Conservation (phyloP, 2,797 vertebrate species). For the Artibeus lituratus region DNA sequence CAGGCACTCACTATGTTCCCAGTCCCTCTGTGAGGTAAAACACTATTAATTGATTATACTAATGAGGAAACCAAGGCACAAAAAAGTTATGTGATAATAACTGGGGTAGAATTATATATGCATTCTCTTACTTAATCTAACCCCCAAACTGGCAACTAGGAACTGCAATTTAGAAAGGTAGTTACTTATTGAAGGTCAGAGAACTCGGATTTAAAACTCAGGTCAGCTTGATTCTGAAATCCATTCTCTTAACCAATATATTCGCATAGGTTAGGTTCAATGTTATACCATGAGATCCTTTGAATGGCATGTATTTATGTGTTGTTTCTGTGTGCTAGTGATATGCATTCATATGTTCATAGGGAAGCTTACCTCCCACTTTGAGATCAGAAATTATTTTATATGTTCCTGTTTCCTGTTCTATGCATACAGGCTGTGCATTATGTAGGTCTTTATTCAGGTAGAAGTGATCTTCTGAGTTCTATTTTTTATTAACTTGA, state of each 20-base stretch:
- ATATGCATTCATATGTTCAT: not conserved
- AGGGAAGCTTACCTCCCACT: not conserved
- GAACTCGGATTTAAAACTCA: not conserved
- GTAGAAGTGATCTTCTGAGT: not conserved
- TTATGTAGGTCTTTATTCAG: not conserved
- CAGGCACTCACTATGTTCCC: not conserved
- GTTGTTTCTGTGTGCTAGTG: not conserved
- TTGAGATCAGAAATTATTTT: not conserved
- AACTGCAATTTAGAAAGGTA: not conserved
- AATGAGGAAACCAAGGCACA: not conserved
- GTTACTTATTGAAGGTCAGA: not conserved
- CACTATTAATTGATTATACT: not conserved
- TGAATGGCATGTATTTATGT: not conserved
- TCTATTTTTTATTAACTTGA: constrained; percentile 20
- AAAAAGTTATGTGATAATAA: not conserved
- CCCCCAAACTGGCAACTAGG: not conserved
- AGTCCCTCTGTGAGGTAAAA: not conserved
- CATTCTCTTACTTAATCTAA: not conserved
- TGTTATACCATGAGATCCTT: not conserved
- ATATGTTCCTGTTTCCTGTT: not conserved
- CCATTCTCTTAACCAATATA: not conserved
- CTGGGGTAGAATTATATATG: not conserved
- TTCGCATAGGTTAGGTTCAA: not conserved
- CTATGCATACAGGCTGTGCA: not conserved
- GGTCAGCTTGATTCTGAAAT: not conserved